Percentiles rank a stretch among this genome's conserved stretches.
These are phyloP conservation scores for Heliconius hewitsoni DNA, from an alignment of 1,140 invertebrate genomes.

Conservation along the genomic window DNA sequence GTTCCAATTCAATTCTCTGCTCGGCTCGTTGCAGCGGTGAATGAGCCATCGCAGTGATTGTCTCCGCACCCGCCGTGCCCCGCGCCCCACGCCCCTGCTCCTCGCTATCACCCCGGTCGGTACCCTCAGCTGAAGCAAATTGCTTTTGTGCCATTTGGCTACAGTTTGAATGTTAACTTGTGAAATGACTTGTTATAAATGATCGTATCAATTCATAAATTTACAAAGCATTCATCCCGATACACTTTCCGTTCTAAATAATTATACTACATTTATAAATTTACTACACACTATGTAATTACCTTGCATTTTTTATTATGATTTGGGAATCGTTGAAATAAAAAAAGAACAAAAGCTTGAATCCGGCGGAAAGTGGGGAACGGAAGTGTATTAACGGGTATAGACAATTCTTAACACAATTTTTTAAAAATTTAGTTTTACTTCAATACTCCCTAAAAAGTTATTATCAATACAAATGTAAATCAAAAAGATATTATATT, in stretches of 20 bases:
- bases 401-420: no score
- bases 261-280: neutral
- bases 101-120: slow-evolving; percentile 20
- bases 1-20: slow-evolving; percentile 78
- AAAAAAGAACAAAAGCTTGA: no score
- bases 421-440: no score
- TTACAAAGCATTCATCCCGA: neutral
- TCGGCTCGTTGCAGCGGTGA: slow-evolving; percentile 75
- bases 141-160: slow-evolving; percentile 27
- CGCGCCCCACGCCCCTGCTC: neutral
- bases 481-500: neutral
- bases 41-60: slow-evolving; percentile 77
- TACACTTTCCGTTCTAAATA: neutral
- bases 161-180: slow-evolving; percentile 25
- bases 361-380: no score
- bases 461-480: neutral
- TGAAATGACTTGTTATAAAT: slow-evolving; percentile 14
- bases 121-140: slow-evolving; percentile 28
- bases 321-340: no score
- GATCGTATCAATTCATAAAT: slow-evolving; percentile 6
- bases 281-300: neutral
- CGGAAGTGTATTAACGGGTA: no score
- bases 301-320: no score
- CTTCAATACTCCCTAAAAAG: neutral
- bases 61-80: slow-evolving; percentile 44